A percentile compares a stretch with the other conserved stretches of the same genome.
Conservation (phyloP, 2,113 vertebrate species). For the Thunnus maccoyii region DNA sequence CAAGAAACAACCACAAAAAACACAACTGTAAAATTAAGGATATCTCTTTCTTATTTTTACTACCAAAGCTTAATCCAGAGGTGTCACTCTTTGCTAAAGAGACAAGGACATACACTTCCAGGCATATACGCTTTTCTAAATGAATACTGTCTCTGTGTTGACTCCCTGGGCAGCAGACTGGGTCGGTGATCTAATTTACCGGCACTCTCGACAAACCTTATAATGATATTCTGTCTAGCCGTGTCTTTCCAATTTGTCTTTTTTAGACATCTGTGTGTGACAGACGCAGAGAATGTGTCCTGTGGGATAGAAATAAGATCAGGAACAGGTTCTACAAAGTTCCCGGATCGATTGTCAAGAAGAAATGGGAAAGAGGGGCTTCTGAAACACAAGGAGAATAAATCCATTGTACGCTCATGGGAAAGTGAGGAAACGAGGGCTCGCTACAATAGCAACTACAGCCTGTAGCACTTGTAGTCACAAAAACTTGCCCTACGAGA, state of each 20-base stretch:
- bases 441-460: conserved; percentile 44
- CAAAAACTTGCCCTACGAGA: conserved; percentile 21
- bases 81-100: not conserved
- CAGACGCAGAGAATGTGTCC: conserved; percentile 16
- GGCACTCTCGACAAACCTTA: conserved; percentile 51
- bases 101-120: conserved; percentile 21
- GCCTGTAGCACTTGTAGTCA: conserved; percentile 25
- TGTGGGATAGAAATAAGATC: conserved; percentile 35
- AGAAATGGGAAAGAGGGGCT: conserved; percentile 24
- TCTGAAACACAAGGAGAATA: conserved; percentile 67
- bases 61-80: not conserved
- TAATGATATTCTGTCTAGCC: conserved; percentile 23
- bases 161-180: conserved; percentile 36
- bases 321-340: conserved; percentile 36
- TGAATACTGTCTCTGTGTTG: conserved; percentile 32
- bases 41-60: too few species aligned
- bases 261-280: conserved; percentile 27
- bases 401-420: conserved; percentile 71
- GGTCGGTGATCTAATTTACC: conserved; percentile 65
- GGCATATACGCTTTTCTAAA: conserved; percentile 27
- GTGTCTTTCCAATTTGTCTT: conserved; percentile 3
- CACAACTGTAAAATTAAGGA: too few species aligned
- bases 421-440: conserved; percentile 63
- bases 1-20: not conserved
- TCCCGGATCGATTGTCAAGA: conserved; percentile 49